A percentile compares a stretch with the other conserved stretches of the same genome.
phyloP scores from a whole-genome alignment of 2,888 invertebrate species.

The Crioceris asparagi region DNA sequence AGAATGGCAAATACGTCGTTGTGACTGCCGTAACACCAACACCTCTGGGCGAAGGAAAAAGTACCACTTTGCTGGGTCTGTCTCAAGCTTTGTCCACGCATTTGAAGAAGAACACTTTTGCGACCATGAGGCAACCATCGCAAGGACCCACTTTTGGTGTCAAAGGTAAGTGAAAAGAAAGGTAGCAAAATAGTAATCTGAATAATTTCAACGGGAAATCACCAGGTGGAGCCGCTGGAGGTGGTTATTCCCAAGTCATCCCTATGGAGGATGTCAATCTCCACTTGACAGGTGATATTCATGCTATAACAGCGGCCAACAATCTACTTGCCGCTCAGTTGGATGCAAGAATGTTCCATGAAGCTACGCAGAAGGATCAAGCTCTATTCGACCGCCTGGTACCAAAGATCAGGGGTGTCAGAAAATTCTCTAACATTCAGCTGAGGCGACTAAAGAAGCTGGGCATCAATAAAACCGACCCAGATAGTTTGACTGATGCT shows the following conservation, averaged over 20 bases:
- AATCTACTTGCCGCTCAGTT: conserved; percentile 96
- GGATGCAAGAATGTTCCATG: conserved; percentile 95
- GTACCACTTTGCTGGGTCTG: conserved; percentile 87
- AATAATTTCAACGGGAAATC: background rate
- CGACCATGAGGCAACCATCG: conserved; percentile 92
- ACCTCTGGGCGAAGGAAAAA: conserved; percentile 91
- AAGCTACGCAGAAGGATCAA: conserved; percentile 80
- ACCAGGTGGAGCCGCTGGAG: conserved; percentile 90
- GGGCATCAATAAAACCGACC: conserved; percentile 79
- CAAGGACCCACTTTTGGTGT: conserved; percentile 99
- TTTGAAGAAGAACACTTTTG: conserved; percentile 76
- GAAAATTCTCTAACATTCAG: conserved; percentile 82
- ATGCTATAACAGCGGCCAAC: conserved; percentile 96
- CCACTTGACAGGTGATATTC: conserved; percentile 96
- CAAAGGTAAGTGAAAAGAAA: conserved; percentile 46
- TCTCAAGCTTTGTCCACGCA: conserved; percentile 87
- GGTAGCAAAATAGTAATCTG: background rate
- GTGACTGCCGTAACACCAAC: conserved; percentile 86
- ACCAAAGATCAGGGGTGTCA: conserved; percentile 66
- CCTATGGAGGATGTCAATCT: conserved; percentile 99
- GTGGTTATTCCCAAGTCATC: conserved; percentile 91
- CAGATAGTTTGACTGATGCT: conserved; percentile 63
- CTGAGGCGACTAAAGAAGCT: conserved; percentile 58
- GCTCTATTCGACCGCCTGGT: conserved; percentile 82
- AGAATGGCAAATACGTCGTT: conserved; percentile 84